Base-by-base conservation (phyloP, 2,113 vertebrate genomes). In the Megaleporinus macrocephalus region DNA sequence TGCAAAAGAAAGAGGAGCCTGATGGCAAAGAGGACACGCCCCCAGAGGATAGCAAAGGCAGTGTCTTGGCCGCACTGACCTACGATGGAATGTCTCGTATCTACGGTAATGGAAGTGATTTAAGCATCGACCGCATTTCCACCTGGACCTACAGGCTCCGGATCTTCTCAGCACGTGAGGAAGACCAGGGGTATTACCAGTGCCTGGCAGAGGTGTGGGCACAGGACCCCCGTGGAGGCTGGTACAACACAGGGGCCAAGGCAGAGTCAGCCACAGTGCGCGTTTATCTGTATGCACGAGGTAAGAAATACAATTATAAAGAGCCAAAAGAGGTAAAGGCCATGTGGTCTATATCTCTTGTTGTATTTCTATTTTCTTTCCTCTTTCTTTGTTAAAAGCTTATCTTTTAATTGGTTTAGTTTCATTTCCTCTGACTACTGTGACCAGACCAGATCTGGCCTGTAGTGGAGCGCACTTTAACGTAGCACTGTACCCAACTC, bases 131-230 rank as follows among this genome's bases (percentile, higher is more conserved):
- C 89, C 93, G 95, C 18, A 87, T 95, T 75, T 92, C 93, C 0
- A 86, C 92, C 0, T 69, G 77, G 65, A 92, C 87, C 89, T 95
- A 95, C 92, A 93, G 96, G 61, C 91, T 97, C 69, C 93, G 96
- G 29, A 88, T 97, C 18, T 95, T 96, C 66, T 14, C 85, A 0
- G 90, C 96, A 4, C 84, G 87, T 0, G 79, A 88, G 0, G 90
- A 94, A 22, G 95, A 97, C 1, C 94, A 96, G 87, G 96, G 96
- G 7, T 62, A 91, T 69, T 97, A 97, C 69, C 89, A 89, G 27
- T 97, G 96, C 7, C 86, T 91, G 0, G 95, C 92, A 0, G 92
- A 95, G 0, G 95, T 93, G 51, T 97, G 95, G 95, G 89, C 94
- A 24, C 95, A 93, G 88, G 95, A 95, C 30, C 93, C 94, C 0